Conservation (phyloP, 2,888 invertebrate species). For the Rotaria sp. region DNA sequence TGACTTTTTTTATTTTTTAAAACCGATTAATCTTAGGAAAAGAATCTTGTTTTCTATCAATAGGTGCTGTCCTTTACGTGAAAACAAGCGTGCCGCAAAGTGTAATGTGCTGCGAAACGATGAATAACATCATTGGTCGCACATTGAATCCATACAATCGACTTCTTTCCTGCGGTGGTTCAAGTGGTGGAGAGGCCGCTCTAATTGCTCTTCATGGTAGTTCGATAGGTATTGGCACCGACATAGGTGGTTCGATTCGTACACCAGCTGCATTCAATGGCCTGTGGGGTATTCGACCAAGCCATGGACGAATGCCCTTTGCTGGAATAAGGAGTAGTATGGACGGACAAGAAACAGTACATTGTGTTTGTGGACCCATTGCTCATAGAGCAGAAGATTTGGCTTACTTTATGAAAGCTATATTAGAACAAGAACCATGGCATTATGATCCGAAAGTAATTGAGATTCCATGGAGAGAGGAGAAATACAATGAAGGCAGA, state of each 20-base stretch:
- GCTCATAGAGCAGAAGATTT: not conserved
- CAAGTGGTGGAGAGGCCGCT: not conserved
- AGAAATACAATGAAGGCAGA: not conserved
- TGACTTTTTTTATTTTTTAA: too few species aligned
- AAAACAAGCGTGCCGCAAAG: not conserved
- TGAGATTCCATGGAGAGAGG: not conserved
- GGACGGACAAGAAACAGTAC: not conserved
- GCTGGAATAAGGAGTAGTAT: not conserved
- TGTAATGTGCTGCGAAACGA: not conserved
- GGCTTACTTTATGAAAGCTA: not conserved
- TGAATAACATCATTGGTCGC: not conserved
- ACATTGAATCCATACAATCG: not conserved
- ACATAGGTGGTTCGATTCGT: not conserved
- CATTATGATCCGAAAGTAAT: not conserved
- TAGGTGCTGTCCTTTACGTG: not conserved
- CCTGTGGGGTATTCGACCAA: too few species aligned
- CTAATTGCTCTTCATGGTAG: not conserved
- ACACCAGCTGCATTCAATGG: too few species aligned
- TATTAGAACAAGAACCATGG: not conserved
- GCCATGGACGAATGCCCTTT: not conserved
- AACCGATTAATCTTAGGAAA: too few species aligned
- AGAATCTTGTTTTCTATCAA: not conserved
- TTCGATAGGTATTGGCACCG: not conserved
- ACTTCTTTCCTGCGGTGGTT: not conserved
- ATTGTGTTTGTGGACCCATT: not conserved